phyloP scores from a whole-genome alignment of 2,888 invertebrate genomes.

The Aporophyla lueneburgensis region DNA sequence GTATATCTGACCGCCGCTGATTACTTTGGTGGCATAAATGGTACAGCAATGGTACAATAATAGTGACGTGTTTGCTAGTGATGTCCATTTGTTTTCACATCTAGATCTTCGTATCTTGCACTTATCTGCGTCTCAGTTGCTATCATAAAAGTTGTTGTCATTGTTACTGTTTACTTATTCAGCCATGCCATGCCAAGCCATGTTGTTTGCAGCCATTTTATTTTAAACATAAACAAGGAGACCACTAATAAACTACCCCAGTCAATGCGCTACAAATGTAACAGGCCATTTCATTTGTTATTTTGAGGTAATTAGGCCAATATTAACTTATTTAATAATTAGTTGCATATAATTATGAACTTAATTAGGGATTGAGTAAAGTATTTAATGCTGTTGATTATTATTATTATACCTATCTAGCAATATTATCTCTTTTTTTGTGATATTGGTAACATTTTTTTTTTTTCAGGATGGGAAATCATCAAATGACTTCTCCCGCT shows the following conservation, averaged over 20 bases:
- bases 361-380: slow-evolving; percentile 6
- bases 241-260: background rate
- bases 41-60: too few species aligned
- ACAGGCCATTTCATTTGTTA: background rate
- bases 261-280: background rate
- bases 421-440: background rate
- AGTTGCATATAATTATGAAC: background rate
- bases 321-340: slow-evolving; percentile 22
- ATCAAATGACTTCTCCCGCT: too few species aligned
- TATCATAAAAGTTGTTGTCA: too few species aligned
- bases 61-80: too few species aligned
- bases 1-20: too few species aligned
- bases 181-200: too few species aligned
- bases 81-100: too few species aligned
- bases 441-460: background rate
- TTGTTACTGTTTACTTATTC: too few species aligned
- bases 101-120: too few species aligned
- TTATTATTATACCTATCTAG: background rate
- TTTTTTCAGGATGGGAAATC: too few species aligned
- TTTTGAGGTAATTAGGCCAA: slow-evolving; percentile 1
- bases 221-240: background rate
- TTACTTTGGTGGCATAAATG: too few species aligned
- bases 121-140: too few species aligned
- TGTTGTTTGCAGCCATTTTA: background rate
- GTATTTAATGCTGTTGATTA: background rate